phyloP scores from a whole-genome alignment of 2,797 vertebrate genomes.

The Falco berigora region DNA sequence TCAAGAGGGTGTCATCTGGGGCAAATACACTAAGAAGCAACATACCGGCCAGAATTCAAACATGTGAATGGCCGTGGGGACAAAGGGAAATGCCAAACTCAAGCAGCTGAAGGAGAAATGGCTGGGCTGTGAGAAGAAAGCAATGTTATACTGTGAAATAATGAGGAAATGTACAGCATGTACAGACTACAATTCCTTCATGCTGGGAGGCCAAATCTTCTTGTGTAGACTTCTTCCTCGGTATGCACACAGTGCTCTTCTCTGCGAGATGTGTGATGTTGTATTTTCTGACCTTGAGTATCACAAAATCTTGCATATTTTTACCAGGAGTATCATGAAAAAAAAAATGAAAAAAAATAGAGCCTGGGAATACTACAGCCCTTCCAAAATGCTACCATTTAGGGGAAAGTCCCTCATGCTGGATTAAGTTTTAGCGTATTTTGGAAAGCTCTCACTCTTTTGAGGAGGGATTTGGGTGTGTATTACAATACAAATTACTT shows the following conservation, averaged over 20 bases:
- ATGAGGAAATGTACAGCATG: accelerated
- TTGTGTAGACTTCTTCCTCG: not conserved
- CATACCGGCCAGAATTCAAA: not conserved
- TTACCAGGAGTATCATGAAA: not conserved
- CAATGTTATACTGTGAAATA: not conserved
- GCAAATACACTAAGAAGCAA: not conserved
- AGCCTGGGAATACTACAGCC: not conserved
- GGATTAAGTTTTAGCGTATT: not conserved
- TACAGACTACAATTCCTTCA: not conserved
- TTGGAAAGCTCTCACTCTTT: not conserved
- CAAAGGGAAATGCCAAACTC: not conserved
- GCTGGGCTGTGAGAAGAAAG: not conserved
- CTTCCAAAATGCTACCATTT: not conserved
- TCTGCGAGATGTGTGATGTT: not conserved
- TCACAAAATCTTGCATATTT: not conserved
- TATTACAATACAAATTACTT: not conserved
- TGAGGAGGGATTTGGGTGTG: not conserved
- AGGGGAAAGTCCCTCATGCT: not conserved
- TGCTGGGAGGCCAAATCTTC: not conserved
- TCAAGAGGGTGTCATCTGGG: not conserved
- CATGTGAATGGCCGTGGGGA: no score
- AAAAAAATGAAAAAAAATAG: not conserved
- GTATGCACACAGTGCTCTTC: not conserved
- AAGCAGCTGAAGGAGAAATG: not conserved
- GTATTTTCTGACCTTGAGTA: not conserved